Conservation (phyloP, 1,140 invertebrate species). For the Apis florea region DNA sequence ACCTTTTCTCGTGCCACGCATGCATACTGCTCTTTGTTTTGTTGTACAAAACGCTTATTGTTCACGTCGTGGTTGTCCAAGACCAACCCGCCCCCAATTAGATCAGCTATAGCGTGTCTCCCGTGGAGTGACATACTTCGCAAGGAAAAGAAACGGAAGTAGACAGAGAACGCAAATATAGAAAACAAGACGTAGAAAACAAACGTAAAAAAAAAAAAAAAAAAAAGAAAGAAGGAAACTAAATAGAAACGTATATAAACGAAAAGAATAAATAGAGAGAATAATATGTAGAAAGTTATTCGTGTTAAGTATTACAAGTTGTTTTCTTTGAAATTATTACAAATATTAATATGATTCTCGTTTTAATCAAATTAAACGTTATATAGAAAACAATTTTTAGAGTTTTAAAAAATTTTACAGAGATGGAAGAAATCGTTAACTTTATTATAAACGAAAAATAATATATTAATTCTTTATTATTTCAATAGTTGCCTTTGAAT, state of each 20-base stretch:
- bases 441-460: too few species aligned
- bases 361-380: too few species aligned
- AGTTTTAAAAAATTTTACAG: too few species aligned
- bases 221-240: not conserved
- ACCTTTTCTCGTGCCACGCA: constrained; percentile 76
- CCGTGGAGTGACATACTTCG: constrained; percentile 24
- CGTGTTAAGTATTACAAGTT: too few species aligned
- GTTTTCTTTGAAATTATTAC: too few species aligned
- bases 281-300: not conserved
- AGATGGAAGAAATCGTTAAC: too few species aligned
- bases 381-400: too few species aligned
- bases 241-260: constrained; percentile 1
- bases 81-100: constrained; percentile 53
- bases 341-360: too few species aligned
- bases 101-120: constrained; percentile 33
- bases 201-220: not conserved
- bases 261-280: constrained; percentile 15
- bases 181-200: not conserved
- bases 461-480: too few species aligned
- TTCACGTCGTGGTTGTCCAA: constrained; percentile 43
- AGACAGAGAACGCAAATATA: not conserved
- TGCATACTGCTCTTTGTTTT: constrained; percentile 71
- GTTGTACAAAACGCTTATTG: constrained; percentile 49
- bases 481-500: too few species aligned
- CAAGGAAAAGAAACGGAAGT: constrained; percentile 5